Evolutionary conservation across 2,888 invertebrate genomes (phyloP), one percentile per base, ranked within the genome.

Genomic region (Thymelicus sylvestris): DNA sequence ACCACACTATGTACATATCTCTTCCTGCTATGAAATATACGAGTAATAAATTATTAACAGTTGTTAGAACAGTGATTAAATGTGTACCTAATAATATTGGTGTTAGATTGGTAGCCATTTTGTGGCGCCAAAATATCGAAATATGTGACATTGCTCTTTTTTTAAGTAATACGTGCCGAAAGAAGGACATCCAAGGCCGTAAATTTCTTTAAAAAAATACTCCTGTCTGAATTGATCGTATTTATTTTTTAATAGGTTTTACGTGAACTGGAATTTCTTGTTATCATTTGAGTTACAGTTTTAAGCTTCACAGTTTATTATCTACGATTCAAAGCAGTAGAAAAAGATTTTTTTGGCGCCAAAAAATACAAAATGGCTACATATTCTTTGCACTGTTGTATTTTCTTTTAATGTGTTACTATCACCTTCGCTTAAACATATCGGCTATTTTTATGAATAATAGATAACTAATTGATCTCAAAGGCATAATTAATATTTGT

Each of bases 1-100:
- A 68, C 52, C 68, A 52, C 67, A 67, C 55, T 67, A 19, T 68
- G 68, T 68, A 68, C 47, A 68, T 68, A 68, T 66, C 66, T 68
- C 47, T 68, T 68, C 62, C 68, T 57, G 68, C 60, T 61, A 59
- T 38, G 15, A 59, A 62, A 62, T 67, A 64, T 61, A n/a, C n/a
- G n/a, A n/a, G n/a, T n/a, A 67, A 61, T 61, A 67, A 38, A 67
- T 59, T 44, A 61, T 61, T 50, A 61, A 67, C 67, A 67, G 67
- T 60, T 41, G 52, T 67, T 67, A 67, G 61, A 60, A 66, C 47
- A 61, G 62, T 67, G 62, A 55, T 50, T 62, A 19, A 52, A 48
- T 47, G 50, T 67, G 62, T 62, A 61, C 60, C 60, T 60, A 60
- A 60, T 60, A 41, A 60, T 57, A 61, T 55, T 61, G 52, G 47